Base-by-base conservation (phyloP, 2,113 vertebrate species). In the Buteo buteo region DNA sequence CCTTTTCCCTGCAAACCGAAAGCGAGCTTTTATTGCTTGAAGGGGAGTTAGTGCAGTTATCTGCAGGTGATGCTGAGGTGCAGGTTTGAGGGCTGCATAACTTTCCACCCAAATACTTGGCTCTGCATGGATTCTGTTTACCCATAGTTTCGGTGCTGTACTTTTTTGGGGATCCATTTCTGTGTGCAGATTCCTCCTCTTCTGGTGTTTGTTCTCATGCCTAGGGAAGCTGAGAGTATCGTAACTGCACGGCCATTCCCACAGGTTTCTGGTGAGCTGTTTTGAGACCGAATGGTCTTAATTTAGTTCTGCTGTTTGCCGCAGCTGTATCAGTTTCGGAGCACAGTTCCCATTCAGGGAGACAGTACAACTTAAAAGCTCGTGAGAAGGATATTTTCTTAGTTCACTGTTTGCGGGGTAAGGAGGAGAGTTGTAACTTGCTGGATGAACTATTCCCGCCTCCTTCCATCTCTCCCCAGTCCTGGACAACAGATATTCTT, bases 191-290 rank as follows among this genome's bases (percentile, higher is more conserved):
- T 77, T 72, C 38, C 20, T n/a, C 15, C 40, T 90, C 42, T 34
- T 25, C 12, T 1, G 0, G 3, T 16, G 25, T 50, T 84, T 0
- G 0, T 82, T 31, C 12, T 69, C 13, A 1, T 13, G 19, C 20
- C 1, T 21, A 29, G 22, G n/a, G 50, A 70, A 82, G 36, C 40
- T 47, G 44, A 62, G 59, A 49, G 5, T 44, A 7, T 12, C 0
- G 0, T 16, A 44, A 44, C 26, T 57, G 54, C 16, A 5, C 0
- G 0, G 44, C 11, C 0, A 0, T 90, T 88, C 76, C 45, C 20
- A 32, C 54, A 32, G 21, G 24, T 69, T 93, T 61, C 44, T 86
- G 44, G 1, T 47, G 79, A 65, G 76, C 58, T 61, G 57, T 16
- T 94, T 69, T 62, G 25, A n/a, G 70, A 44, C 7, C 0, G 4